Conservation (phyloP, 2,888 invertebrate genomes). For the Dromius quadrimaculatus region DNA sequence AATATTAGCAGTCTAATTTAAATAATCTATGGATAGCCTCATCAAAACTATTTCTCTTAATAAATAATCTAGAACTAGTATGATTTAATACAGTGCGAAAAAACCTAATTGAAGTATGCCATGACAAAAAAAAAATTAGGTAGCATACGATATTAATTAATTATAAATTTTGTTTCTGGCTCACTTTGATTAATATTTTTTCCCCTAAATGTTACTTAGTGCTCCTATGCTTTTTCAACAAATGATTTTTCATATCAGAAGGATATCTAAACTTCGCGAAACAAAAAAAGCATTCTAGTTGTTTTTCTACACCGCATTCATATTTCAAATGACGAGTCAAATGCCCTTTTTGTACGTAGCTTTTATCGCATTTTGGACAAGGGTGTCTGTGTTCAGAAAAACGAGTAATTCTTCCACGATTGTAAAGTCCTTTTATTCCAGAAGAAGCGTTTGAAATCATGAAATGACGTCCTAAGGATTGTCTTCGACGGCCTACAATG, state of each 20-base stretch:
- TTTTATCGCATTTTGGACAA: conserved; percentile 71
- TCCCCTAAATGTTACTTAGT: too few species aligned
- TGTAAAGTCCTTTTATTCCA: conserved; percentile 13
- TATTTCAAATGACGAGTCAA: conserved; percentile 71
- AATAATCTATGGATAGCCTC: too few species aligned
- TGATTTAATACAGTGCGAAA: too few species aligned
- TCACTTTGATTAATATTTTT: too few species aligned
- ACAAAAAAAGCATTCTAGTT: conserved; percentile 39
- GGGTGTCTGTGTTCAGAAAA: conserved; percentile 55
- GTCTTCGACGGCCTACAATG: conserved; percentile 24
- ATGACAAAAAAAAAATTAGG: too few species aligned
- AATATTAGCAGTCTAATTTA: too few species aligned
- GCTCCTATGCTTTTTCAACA: conserved; percentile 24
- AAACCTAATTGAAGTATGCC: too few species aligned
- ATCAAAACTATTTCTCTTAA: too few species aligned
- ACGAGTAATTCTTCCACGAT: conserved; percentile 5
- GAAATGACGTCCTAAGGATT: conserved; percentile 16
- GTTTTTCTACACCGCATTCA: conserved; percentile 58
- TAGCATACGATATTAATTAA: too few species aligned
- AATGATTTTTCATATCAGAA: conserved; percentile 41
- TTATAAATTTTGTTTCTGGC: too few species aligned
- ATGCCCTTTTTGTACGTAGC: conserved; percentile 73
- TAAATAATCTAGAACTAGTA: too few species aligned
- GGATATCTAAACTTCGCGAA: conserved; percentile 42
- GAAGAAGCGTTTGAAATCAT: conserved; percentile 17